Conservation (phyloP, 2,888 invertebrate species). For the Sylvicola fuscatus region DNA sequence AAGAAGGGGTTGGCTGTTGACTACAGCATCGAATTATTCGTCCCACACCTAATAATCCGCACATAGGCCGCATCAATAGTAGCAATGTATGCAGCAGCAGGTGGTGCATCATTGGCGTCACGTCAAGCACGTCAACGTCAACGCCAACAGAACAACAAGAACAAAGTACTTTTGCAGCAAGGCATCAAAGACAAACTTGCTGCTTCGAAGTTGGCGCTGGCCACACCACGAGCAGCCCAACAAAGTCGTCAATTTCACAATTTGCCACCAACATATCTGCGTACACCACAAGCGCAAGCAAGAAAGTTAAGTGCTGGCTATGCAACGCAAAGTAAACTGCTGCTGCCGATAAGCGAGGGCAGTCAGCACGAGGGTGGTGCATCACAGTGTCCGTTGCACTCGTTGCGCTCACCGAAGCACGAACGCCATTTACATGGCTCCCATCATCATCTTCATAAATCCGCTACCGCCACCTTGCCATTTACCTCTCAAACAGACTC, state of each 20-base stretch:
- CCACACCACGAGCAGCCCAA: slow-evolving; percentile 16
- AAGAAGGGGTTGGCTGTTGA: too few relatives aligned
- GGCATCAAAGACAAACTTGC: slow-evolving; percentile 29
- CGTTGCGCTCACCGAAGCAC: slow-evolving; percentile 3
- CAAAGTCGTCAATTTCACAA: slow-evolving; percentile 34
- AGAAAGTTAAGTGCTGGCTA: slow-evolving; percentile 23
- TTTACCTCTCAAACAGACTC: slow-evolving; percentile 21
- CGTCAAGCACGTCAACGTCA: slow-evolving; percentile 50
- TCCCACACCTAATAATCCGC: too few relatives aligned
- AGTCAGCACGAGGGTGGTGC: slow-evolving; percentile 10
- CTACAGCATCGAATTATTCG: too few relatives aligned
- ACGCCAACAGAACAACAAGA: slow-evolving; percentile 29
- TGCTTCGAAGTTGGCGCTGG: slow-evolving; percentile 22
- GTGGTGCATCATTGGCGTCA: slow-evolving; percentile 70
- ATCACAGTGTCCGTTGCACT: slow-evolving; percentile 3
- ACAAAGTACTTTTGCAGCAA: slow-evolving; percentile 25
- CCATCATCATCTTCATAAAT: slow-evolving; percentile 3
- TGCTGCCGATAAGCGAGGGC: slow-evolving; percentile 25
- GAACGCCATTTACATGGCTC: slow-evolving; percentile 1
- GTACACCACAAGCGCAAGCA: slow-evolving; percentile 19
- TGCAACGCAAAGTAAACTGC: slow-evolving; percentile 22
- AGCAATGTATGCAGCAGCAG: slow-evolving; percentile 74
- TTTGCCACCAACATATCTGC: slow-evolving; percentile 27
- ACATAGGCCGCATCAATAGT: background rate
- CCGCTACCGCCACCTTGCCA: slow-evolving; percentile 20